A percentile compares a stretch with the other conserved stretches of the same genome.
These are phyloP conservation scores for Nebria brevicollis DNA, from an alignment of 2,888 invertebrate species.

Conservation along the genomic window DNA sequence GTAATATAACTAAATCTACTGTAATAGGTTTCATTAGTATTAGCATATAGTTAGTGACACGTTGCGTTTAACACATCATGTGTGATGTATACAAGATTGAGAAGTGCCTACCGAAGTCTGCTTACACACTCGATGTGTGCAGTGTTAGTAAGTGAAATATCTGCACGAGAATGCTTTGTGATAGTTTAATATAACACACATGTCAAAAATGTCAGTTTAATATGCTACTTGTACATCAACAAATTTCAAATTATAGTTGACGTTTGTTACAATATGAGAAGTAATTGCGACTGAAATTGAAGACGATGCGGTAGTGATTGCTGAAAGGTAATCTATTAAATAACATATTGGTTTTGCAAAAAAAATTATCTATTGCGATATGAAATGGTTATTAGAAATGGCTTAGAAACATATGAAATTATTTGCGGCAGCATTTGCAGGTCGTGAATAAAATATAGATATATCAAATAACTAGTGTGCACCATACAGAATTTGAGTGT, in stretches of 20 bases:
- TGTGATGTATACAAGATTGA: slow-evolving; percentile 27
- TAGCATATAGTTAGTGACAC: slow-evolving; percentile 7
- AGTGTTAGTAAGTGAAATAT: neutral
- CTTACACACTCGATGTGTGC: neutral
- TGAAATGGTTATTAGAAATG: too few species aligned
- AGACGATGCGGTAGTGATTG: too few species aligned
- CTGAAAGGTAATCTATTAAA: too few species aligned
- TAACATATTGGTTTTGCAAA: too few species aligned
- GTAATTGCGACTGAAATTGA: neutral
- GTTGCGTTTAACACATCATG: neutral
- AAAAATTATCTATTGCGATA: too few species aligned
- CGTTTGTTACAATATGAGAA: neutral
- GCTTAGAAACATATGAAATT: too few species aligned
- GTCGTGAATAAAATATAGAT: too few species aligned
- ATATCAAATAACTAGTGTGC: neutral
- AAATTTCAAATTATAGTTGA: neutral
- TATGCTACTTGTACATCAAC: slow-evolving; percentile 21
- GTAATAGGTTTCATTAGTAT: too few species aligned
- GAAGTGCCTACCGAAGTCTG: neutral
- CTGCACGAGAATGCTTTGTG: slow-evolving; percentile 19
- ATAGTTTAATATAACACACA: slow-evolving; percentile 38
- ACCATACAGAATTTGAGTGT: neutral
- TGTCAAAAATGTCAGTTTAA: slow-evolving; percentile 36
- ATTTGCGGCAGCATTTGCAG: too few species aligned
- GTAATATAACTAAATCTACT: too few species aligned